These are phyloP conservation scores for Paedocypris sp. DNA, from an alignment of 2,113 vertebrate genomes.

Conservation along the genomic window DNA sequence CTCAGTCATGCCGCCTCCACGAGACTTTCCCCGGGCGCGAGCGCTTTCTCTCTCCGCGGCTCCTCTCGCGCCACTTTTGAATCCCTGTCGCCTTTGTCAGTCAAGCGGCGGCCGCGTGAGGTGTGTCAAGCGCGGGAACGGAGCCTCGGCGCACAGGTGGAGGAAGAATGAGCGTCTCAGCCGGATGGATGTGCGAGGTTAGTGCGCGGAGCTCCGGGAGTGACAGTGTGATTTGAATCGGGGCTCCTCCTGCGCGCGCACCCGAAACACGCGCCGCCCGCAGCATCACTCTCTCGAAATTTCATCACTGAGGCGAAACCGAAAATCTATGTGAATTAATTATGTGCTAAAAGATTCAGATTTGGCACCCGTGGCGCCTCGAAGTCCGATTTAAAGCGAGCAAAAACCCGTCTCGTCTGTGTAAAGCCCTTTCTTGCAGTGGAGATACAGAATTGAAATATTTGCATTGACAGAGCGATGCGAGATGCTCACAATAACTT, in stretches of 20 bases:
- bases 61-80: conserved; percentile 14
- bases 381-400: background rate
- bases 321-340: background rate
- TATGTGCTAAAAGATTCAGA: background rate
- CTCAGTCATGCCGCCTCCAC: conserved; percentile 19
- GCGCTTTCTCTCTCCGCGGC: conserved; percentile 2
- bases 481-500: too few relatives aligned
- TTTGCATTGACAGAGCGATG: too few relatives aligned
- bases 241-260: conserved; percentile 29
- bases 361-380: background rate
- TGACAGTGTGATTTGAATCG: conserved; percentile 26
- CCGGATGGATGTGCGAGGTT: background rate
- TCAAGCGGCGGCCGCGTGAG: background rate
- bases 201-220: conserved; percentile 22
- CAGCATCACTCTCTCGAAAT: background rate
- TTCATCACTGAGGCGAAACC: background rate
- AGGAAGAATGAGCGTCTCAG: background rate
- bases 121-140: background rate
- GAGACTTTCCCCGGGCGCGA: background rate
- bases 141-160: background rate
- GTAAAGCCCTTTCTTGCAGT: too few relatives aligned
- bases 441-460: too few relatives aligned
- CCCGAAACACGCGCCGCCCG: background rate
- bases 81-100: background rate
- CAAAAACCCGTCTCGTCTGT: too few relatives aligned